phyloP scores from a whole-genome alignment of 2,113 vertebrate species.

The Neotragus pygmaeus region DNA sequence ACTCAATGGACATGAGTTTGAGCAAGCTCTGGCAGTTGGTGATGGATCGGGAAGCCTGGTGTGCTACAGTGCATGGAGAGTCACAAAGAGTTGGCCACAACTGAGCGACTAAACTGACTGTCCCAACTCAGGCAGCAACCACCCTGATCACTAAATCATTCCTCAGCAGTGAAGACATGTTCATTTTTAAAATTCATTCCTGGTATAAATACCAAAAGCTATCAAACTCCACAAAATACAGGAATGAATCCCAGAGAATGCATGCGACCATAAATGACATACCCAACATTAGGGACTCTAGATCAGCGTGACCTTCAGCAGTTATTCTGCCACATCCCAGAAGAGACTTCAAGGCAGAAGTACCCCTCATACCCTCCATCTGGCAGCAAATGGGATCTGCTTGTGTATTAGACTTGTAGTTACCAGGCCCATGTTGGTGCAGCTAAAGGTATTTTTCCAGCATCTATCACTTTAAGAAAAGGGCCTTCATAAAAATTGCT shows the following conservation, averaged over 20 bases:
- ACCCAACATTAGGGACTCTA: no score
- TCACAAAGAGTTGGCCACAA: background rate
- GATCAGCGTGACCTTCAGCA: background rate
- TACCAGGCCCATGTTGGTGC: background rate
- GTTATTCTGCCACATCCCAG: background rate
- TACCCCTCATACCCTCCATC: background rate
- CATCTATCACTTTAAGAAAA: slow-evolving; percentile 40
- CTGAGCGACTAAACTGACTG: background rate
- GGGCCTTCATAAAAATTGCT: slow-evolving; percentile 29
- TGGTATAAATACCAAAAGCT: background rate
- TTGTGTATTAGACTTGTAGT: background rate
- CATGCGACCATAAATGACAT: background rate
- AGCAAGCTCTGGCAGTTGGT: background rate
- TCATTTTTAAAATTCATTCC: background rate
- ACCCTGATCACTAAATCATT: background rate
- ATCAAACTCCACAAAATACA: background rate
- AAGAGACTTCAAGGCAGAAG: background rate
- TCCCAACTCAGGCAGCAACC: background rate
- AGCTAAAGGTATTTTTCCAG: slow-evolving; percentile 17
- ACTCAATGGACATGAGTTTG: background rate
- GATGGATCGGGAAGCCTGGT: no score
- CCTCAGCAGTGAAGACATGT: background rate
- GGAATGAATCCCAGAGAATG: background rate
- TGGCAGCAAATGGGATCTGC: background rate
- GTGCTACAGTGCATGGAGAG: background rate